These are phyloP conservation scores for Uria aalge DNA, from an alignment of 2,113 vertebrate species.

Conservation along the genomic window DNA sequence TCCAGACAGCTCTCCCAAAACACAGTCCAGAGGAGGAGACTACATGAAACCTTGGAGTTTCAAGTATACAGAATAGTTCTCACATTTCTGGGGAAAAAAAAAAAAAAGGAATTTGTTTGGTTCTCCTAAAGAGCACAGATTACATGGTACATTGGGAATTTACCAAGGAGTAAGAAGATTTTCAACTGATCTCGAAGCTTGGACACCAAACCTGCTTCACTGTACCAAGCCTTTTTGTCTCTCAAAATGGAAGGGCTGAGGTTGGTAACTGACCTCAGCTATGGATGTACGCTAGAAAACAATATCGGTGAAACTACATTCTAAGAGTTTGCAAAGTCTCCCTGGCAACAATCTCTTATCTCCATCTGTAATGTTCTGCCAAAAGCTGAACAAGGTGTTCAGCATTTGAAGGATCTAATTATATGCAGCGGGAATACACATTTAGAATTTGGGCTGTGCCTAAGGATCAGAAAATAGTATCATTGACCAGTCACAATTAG, in stretches of 20 bases:
- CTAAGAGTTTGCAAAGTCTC: neutral
- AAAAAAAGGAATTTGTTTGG: neutral
- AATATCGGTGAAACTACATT: neutral
- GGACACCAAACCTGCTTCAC: neutral
- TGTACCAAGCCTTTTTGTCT: neutral
- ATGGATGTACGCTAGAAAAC: neutral
- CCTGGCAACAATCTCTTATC: neutral
- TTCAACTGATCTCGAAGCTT: neutral
- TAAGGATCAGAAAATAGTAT: neutral
- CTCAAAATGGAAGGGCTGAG: neutral
- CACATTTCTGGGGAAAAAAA: neutral
- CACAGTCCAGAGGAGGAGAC: neutral
- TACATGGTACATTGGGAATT: fast-evolving
- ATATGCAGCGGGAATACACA: neutral
- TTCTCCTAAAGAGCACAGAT: neutral
- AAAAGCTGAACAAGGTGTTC: neutral
- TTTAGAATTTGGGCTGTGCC: neutral
- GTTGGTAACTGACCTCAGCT: neutral
- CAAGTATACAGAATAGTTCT: neutral
- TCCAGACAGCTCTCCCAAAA: neutral
- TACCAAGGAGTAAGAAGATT: neutral
- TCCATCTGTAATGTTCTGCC: neutral
- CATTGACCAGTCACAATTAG: neutral
- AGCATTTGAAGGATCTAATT: neutral
- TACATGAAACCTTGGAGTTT: neutral